Conservation (phyloP, 2,113 vertebrate genomes). For the Epinephelus cyanopodus region DNA sequence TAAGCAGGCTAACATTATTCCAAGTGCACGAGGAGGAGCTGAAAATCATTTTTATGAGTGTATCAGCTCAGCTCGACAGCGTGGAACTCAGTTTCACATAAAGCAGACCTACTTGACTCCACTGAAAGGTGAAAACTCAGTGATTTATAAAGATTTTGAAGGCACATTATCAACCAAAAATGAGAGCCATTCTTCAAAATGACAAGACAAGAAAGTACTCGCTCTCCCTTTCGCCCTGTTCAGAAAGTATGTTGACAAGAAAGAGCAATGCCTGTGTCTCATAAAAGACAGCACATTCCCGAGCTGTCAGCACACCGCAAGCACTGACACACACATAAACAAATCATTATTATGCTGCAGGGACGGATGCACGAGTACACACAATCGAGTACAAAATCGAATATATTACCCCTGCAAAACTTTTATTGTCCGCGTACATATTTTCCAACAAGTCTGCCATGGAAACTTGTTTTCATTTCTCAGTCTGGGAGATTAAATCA, state of each 20-base stretch:
- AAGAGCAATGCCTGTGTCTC: slow-evolving; percentile 51
- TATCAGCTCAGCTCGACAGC: slow-evolving; percentile 16
- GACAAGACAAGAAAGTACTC: slow-evolving; percentile 63
- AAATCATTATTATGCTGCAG: slow-evolving; percentile 50
- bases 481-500: slow-evolving; percentile 25
- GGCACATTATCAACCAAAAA: slow-evolving; percentile 56
- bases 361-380: slow-evolving; percentile 23
- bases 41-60: slow-evolving; percentile 39
- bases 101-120: slow-evolving; percentile 29
- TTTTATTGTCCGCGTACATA: slow-evolving; percentile 23
- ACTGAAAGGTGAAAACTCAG: slow-evolving; percentile 26
- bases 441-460: slow-evolving; percentile 29
- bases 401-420: slow-evolving; percentile 31
- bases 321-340: slow-evolving; percentile 48
- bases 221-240: slow-evolving; percentile 21
- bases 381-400: slow-evolving; percentile 30
- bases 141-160: slow-evolving; percentile 65
- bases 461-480: slow-evolving; percentile 39
- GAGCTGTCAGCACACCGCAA: slow-evolving; percentile 31
- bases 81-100: slow-evolving; percentile 23
- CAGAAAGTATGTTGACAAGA: slow-evolving; percentile 49
- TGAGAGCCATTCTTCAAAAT: slow-evolving; percentile 66
- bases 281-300: slow-evolving; percentile 55
- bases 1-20: slow-evolving; percentile 11
- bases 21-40: background rate